Conservation (phyloP, 1,140 invertebrate species). For the Psilanteris sp. region DNA sequence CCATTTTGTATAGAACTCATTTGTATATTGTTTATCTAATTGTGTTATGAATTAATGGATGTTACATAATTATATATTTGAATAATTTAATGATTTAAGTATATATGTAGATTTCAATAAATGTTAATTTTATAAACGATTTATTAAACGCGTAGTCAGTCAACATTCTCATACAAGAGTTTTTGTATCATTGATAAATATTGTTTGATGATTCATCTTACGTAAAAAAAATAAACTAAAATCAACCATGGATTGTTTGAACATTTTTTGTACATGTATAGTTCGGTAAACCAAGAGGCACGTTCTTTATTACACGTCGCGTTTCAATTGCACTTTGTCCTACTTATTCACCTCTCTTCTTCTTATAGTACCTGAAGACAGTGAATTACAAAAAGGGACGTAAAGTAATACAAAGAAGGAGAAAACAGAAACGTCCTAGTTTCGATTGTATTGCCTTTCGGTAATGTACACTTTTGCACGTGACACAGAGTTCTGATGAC, state of each 20-base stretch:
- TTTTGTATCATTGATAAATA: too few relatives aligned
- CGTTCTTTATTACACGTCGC: slow-evolving; percentile 63
- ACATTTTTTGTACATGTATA: slow-evolving; percentile 25
- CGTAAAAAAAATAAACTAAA: too few relatives aligned
- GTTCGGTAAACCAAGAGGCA: slow-evolving; percentile 58
- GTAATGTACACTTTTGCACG: slow-evolving; percentile 63
- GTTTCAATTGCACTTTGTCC: slow-evolving; percentile 64
- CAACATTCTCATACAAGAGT: too few relatives aligned
- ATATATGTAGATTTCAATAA: too few relatives aligned
- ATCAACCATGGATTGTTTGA: slow-evolving; percentile 31
- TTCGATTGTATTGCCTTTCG: slow-evolving; percentile 61
- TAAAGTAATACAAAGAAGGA: slow-evolving; percentile 59
- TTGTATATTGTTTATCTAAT: too few relatives aligned
- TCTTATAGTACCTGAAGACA: slow-evolving; percentile 48
- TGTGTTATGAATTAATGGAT: too few relatives aligned
- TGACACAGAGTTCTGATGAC: slow-evolving; percentile 57
- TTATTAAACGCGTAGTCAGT: too few relatives aligned
- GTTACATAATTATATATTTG: too few relatives aligned
- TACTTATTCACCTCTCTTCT: slow-evolving; percentile 59
- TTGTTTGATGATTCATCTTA: too few relatives aligned
- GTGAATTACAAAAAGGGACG: slow-evolving; percentile 55
- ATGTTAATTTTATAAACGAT: too few relatives aligned
- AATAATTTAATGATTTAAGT: too few relatives aligned
- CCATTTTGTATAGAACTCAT: too few relatives aligned
- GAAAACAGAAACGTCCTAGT: slow-evolving; percentile 57